These are phyloP conservation scores for Muscina levida DNA, from an alignment of 2,888 invertebrate species.

Conservation along the genomic window DNA sequence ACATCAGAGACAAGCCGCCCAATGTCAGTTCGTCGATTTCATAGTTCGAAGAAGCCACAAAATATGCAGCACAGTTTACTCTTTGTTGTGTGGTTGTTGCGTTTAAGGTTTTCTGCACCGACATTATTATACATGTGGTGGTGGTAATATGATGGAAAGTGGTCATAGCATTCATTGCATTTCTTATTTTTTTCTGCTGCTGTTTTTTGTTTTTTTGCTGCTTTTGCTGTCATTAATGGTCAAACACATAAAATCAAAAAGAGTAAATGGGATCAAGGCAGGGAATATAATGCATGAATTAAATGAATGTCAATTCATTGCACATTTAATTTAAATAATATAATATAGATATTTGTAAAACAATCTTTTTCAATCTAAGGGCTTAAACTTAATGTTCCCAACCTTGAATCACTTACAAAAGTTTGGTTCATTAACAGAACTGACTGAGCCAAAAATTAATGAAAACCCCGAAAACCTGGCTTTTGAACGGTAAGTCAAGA, in stretches of 20 bases:
- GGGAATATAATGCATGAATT: conserved; percentile 3
- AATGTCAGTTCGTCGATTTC: neutral
- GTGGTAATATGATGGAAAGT: conserved; percentile 7
- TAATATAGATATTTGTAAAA: too few species aligned
- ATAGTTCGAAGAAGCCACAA: conserved; percentile 61
- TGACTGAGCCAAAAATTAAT: too few species aligned
- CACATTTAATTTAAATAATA: too few species aligned
- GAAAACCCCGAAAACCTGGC: too few species aligned
- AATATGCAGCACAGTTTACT: conserved; percentile 61
- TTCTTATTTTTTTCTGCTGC: conserved; percentile 43
- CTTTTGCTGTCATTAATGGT: conserved; percentile 42
- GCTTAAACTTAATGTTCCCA: too few species aligned
- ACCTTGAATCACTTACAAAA: too few species aligned
- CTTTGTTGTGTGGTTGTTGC: neutral
- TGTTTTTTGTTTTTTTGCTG: conserved; percentile 11
- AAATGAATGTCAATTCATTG: too few species aligned
- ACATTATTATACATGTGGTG: neutral
- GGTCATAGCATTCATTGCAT: conserved; percentile 46
- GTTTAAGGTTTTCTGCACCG: neutral
- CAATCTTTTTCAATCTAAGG: too few species aligned
- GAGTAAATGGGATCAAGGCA: conserved; percentile 25
- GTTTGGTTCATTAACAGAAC: too few species aligned
- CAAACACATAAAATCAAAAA: conserved; percentile 24
- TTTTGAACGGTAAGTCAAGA: too few species aligned
- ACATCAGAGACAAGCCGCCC: neutral